Base-by-base conservation (phyloP, 2,113 vertebrate genomes). In the Helogale parvula region DNA sequence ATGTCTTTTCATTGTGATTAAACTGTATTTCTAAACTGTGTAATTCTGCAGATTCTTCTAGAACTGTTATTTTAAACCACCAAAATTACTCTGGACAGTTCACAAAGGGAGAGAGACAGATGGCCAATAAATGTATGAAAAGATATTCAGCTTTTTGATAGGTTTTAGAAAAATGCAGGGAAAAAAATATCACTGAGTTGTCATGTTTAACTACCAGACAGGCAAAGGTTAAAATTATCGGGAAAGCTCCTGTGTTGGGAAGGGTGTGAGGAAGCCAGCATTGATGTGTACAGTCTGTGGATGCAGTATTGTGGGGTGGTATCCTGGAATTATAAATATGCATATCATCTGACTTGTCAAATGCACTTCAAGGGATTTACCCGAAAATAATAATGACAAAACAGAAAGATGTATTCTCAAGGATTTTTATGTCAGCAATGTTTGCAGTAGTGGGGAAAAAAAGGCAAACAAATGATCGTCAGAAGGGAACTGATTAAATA, bases 1-100 rank as follows among this genome's bases (percentile, higher is more conserved):
- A 0, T 91, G 68, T 95, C 95, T 97, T 95, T 96, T 94, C 85
- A 96, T 98, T 98, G 96, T 96, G 97, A 95, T 94, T 93, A 93
- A 96, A 89, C 93, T 17, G 0, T 94, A 97, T 98, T 96, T 98
- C 96, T 87, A 95, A 95, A 93, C 85, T 93, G 38, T 86, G 4
- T 92, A 92, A 92, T 95, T 94, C 82, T 25, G 5, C 72, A 88
- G 85, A 94, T 96, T 93, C 90, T 85, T 90, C 68, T 52, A 19
- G 93, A 87, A 68, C 60, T 84, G 27, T 83, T 97, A 88, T 85
- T 80, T 96, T 94, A 96, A 97, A 76, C 47, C 91, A 83, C 88
- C 38, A 89, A 33, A 96, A 95, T 88, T 80, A 66, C 69, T 57
- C 90, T 84, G 88, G 86, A 85, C 77, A 92, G 71, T 90, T 96